Conservation (phyloP, 2,888 invertebrate species). For the Malthinus flaveolus region DNA sequence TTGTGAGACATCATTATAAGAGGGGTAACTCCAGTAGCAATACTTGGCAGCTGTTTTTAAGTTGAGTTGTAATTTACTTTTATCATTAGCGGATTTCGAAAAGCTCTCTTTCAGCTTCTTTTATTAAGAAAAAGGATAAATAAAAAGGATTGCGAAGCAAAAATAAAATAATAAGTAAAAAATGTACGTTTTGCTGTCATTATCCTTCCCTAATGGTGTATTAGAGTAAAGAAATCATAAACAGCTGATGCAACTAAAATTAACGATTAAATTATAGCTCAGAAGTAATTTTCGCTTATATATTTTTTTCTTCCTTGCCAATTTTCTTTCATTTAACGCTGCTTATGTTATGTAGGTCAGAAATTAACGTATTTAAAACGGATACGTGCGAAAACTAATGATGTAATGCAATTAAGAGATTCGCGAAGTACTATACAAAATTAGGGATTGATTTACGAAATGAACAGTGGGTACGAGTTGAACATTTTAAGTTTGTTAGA, state of each 20-base stretch:
- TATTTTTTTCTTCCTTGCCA: not conserved
- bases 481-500: slow-evolving; percentile 6
- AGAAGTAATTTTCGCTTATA: not conserved
- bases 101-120: too few relatives aligned
- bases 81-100: too few relatives aligned
- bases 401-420: too few relatives aligned
- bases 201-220: not conserved
- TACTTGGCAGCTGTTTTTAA: too few relatives aligned
- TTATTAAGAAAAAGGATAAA: too few relatives aligned
- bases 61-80: too few relatives aligned
- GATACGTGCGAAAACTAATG: too few relatives aligned
- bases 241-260: slow-evolving; percentile 3
- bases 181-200: not conserved
- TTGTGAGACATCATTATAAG: too few relatives aligned
- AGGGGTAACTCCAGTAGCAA: too few relatives aligned
- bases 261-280: not conserved
- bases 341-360: not conserved
- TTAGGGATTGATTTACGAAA: not conserved
- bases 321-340: not conserved
- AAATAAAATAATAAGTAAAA: not conserved
- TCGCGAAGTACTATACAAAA: not conserved
- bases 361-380: too few relatives aligned
- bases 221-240: slow-evolving; percentile 1
- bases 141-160: not conserved
- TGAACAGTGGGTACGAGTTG: not conserved